Base-by-base conservation (phyloP, 1,140 invertebrate species). In the Tetragnatha versicolor region DNA sequence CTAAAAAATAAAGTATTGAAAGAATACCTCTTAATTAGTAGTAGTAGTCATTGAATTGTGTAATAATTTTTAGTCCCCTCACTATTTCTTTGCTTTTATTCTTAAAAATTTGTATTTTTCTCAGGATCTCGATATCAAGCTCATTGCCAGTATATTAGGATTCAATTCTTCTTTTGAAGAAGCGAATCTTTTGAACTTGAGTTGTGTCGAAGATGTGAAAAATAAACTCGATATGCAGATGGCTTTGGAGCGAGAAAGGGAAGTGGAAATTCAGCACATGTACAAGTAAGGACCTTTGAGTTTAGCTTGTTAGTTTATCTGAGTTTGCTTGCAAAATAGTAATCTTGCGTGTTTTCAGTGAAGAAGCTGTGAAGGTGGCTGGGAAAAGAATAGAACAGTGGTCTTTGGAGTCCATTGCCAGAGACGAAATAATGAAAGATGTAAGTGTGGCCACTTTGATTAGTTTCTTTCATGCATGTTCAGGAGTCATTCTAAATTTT, bases 71-170 rank as follows among this genome's bases (percentile, higher is more conserved):
- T n/a, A n/a, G n/a, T n/a, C n/a, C n/a, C n/a, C n/a, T n/a, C n/a
- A n/a, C n/a, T n/a, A n/a, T n/a, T n/a, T n/a, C n/a, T n/a, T n/a
- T n/a, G n/a, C n/a, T n/a, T n/a, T n/a, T n/a, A n/a, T n/a, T n/a
- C n/a, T n/a, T n/a, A n/a, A n/a, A n/a, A n/a, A 42, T 42, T 10
- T 10, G 7, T 53, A 14, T 39, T 37, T 63, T 4, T 6, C 31
- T 14, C 42, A 77, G 73, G 73, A 77, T 29, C 66, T 77, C 27
- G 73, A 77, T 55, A 31, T 39, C 20, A 77, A 77, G 20, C 29
- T 65, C 2, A 22, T 66, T 22, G 2, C 55, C 9, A 29, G 29
- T 14, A 51, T 77, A 4, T 22, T 2, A 29, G 73, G 12, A 9
- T 25, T 77, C 20, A 77, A 77, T 49, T 51, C 27, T n/a, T 63